These are phyloP conservation scores for Lymantria dispar DNA, from an alignment of 2,888 invertebrate genomes.

Conservation along the genomic window DNA sequence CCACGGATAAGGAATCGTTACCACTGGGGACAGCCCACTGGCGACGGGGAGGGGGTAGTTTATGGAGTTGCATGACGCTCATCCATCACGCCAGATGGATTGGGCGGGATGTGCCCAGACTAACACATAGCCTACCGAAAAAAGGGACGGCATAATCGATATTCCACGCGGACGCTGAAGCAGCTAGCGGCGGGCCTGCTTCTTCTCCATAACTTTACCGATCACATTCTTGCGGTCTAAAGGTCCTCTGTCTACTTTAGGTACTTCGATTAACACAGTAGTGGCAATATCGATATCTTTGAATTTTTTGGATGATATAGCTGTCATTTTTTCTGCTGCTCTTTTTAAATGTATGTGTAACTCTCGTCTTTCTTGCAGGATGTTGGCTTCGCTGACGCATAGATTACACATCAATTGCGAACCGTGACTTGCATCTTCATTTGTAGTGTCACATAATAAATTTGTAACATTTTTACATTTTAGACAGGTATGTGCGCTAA, in stretches of 20 bases:
- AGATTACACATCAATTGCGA: neutral
- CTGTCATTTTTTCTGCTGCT: conserved; percentile 10
- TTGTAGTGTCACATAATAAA: neutral
- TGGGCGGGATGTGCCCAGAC: no score
- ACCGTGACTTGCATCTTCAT: neutral
- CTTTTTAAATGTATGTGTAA: conserved; percentile 5
- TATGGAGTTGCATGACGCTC: no score
- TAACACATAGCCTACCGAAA: no score
- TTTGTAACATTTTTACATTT: neutral
- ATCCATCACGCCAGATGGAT: no score
- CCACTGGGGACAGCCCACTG: no score
- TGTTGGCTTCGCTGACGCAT: neutral
- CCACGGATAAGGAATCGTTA: no score
- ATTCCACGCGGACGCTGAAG: no score
- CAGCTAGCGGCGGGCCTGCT: no score
- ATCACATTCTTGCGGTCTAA: conserved; percentile 11
- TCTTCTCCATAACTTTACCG: conserved; percentile 9
- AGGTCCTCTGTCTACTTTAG: conserved; percentile 11
- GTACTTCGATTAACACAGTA: conserved; percentile 10
- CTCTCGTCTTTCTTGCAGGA: neutral
- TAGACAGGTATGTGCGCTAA: no score
- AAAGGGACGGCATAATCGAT: no score
- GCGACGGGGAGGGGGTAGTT: no score
- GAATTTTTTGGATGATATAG: conserved; percentile 6
- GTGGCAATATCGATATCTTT: conserved; percentile 7